These are phyloP conservation scores for Terebella lapidaria DNA, from an alignment of 2,888 invertebrate species.

Conservation along the genomic window DNA sequence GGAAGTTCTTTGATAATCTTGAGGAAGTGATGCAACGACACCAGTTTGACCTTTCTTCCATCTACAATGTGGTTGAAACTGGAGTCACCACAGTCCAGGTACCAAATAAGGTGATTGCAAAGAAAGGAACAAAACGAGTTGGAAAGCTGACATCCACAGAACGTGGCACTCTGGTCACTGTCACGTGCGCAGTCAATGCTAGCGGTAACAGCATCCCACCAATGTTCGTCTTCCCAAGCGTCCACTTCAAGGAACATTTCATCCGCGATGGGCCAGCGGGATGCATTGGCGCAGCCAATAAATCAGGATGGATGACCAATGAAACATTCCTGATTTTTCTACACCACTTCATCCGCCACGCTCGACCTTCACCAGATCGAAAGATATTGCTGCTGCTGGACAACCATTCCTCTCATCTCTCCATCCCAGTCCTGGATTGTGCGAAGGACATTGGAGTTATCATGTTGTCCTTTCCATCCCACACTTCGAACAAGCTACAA, in stretches of 20 bases:
- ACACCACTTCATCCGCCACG: slow-evolving; percentile 33
- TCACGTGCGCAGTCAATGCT: slow-evolving; percentile 4
- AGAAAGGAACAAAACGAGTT: slow-evolving; percentile 5
- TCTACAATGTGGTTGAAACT: neutral
- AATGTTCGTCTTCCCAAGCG: slow-evolving; percentile 11
- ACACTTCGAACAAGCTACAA: slow-evolving; percentile 52
- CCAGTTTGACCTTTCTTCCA: neutral
- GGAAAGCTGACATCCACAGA: slow-evolving; percentile 13
- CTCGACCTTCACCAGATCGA: slow-evolving; percentile 26
- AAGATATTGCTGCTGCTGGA: slow-evolving; percentile 32
- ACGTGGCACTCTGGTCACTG: slow-evolving; percentile 7
- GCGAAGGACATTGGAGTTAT: slow-evolving; percentile 46
- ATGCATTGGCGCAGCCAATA: slow-evolving; percentile 7
- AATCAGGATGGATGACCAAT: slow-evolving; percentile 22
- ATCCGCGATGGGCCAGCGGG: neutral
- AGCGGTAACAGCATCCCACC: slow-evolving; percentile 9
- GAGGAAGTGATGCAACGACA: neutral
- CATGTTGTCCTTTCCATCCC: slow-evolving; percentile 49
- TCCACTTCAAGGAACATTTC: slow-evolving; percentile 1
- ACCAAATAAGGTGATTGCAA: slow-evolving; percentile 7
- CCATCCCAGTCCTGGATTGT: slow-evolving; percentile 31
- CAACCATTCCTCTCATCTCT: slow-evolving; percentile 37
- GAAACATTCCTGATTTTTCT: slow-evolving; percentile 15
- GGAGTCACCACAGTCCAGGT: slow-evolving; percentile 9
- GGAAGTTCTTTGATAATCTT: neutral